Conservation (phyloP, 2,113 vertebrate species). For the Osmerus mordax region DNA sequence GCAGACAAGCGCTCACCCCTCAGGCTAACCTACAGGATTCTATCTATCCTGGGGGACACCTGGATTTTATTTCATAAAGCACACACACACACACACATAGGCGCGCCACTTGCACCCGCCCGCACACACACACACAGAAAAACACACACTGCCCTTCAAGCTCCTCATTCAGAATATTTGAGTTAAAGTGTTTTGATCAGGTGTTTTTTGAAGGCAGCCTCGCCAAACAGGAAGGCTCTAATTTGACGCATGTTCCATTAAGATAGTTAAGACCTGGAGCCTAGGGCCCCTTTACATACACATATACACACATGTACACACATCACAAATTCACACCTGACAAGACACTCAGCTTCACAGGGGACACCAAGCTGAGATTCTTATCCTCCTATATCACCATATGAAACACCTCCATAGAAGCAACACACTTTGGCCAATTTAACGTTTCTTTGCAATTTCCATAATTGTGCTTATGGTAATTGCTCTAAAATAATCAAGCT, state of each 20-base stretch:
- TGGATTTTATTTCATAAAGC: background rate
- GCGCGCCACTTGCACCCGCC: background rate
- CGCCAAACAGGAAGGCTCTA: too few species aligned
- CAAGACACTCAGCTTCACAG: conserved; percentile 31
- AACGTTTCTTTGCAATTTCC: conserved; percentile 53
- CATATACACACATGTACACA: background rate
- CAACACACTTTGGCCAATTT: conserved; percentile 61
- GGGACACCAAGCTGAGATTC: conserved; percentile 44
- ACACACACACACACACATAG: background rate
- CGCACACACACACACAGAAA: background rate
- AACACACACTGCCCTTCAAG: background rate
- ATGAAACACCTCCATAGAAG: conserved; percentile 68
- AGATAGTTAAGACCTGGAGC: background rate
- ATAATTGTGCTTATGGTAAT: conserved; percentile 69
- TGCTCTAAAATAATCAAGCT: conserved; percentile 71
- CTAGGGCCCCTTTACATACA: background rate
- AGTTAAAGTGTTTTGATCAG: too few species aligned
- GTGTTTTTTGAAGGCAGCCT: too few species aligned
- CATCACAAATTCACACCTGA: background rate
- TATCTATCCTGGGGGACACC: too few species aligned
- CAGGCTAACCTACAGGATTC: too few species aligned
- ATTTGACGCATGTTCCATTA: background rate
- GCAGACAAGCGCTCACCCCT: too few species aligned
- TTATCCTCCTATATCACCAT: conserved; percentile 21
- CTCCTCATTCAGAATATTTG: too few species aligned